Evolutionary conservation across 2,797 vertebrate genomes (phyloP).

Genomic region (Bovichtus variegatus): DNA sequence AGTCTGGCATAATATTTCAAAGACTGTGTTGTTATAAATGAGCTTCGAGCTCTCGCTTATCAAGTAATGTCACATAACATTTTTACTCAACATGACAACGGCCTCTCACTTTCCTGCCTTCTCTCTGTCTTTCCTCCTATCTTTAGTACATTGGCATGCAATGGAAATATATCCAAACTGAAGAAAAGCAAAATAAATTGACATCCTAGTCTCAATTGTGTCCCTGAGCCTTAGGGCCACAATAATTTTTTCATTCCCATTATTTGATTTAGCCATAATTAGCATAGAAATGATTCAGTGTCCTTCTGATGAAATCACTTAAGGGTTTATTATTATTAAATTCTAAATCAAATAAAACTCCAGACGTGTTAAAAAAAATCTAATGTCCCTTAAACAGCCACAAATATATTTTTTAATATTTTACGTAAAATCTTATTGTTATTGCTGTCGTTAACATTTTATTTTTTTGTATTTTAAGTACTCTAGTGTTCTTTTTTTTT

Average conservation of each 20-base stretch:
- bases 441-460: neutral
- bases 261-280: constrained; percentile 47
- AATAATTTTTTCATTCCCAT: constrained; percentile 12
- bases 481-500: neutral
- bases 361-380: constrained; percentile 14
- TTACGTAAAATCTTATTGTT: too few relatives aligned
- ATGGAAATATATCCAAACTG: neutral
- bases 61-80: neutral
- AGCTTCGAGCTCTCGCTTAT: neutral
- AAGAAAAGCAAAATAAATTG: neutral
- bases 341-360: constrained; percentile 21
- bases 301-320: constrained; percentile 39
- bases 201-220: neutral
- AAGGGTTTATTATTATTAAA: constrained; percentile 36
- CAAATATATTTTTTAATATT: too few relatives aligned
- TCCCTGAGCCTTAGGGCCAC: constrained; percentile 9
- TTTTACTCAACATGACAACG: neutral
- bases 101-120: neutral
- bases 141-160: neutral
- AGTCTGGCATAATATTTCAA: neutral
- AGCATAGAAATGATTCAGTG: constrained; percentile 26
- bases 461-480: neutral
- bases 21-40: too few relatives aligned
- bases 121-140: neutral
- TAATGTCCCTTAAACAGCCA: neutral